Base-by-base conservation (phyloP, 2,888 invertebrate genomes). In the Psylliodes chrysocephalus region DNA sequence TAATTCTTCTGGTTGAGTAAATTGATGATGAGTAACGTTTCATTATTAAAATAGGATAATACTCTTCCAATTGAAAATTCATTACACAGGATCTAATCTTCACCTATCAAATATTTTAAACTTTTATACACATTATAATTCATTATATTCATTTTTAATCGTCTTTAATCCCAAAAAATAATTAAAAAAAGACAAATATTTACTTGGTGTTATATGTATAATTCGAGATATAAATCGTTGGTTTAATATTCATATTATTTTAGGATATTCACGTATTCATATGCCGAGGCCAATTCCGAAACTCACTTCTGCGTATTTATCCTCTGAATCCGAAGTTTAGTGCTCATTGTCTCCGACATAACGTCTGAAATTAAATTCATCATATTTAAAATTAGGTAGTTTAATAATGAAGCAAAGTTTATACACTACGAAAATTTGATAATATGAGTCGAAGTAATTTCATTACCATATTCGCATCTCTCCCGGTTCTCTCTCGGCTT, bases 401-500 rank as follows among this genome's bases (percentile, higher is more conserved):
- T 72, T 71, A 70, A 71, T 74, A 73, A 74, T 71, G 69, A 73
- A 70, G 67, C 70, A 73, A 76, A 75, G 71, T 77, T 76, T 76
- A 75, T 74, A 77, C 73, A 75, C 74, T 69, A 71, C 70, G 71
- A 73, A 75, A 77, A 77, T 77, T 77, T 75, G 77, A 78, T 78
- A 77, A 77, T 76, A 73, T 75, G 73, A 77, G 72, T 75, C 72
- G 70, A 71, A 74, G 76, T 76, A 78, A 78, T 77, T 77, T 73
- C 75, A 77, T 78, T 78, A 77, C 74, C 77, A 77, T 77, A 77
- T 77, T 76, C 76, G 74, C 74, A 72, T 72, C 71, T 73, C 71
- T n/a, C 72, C 70, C 64, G 71, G 71, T 64, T 73, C 73, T 72
- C 74, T 75, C 71, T 64, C 47, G 60, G 72, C 73, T 77, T 75